Percentiles rank a stretch among this genome's conserved stretches.
These are phyloP conservation scores for Mythimna pallens DNA, from an alignment of 2,888 invertebrate species.

Conservation along the genomic window DNA sequence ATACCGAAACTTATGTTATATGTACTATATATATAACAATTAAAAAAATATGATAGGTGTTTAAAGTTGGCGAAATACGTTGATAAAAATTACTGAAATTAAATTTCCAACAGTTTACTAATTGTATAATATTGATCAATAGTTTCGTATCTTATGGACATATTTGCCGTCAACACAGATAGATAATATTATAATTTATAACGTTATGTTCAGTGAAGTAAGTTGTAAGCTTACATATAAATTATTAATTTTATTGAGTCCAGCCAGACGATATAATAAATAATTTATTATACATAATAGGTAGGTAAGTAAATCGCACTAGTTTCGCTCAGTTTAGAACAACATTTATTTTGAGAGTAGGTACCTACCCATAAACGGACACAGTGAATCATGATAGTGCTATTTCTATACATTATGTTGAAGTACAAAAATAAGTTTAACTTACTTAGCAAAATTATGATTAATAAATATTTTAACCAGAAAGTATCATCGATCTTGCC, in stretches of 20 bases:
- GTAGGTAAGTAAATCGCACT: conserved; percentile 3
- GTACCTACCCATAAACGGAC: too few relatives aligned
- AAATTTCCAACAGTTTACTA: conserved; percentile 8
- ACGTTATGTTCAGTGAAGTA: conserved; percentile 13
- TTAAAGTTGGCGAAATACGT: neutral
- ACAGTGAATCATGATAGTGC: too few relatives aligned
- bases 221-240: conserved; percentile 28
- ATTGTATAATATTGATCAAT: conserved; percentile 8
- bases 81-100: neutral
- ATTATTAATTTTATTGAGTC: conserved; percentile 46
- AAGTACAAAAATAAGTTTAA: too few relatives aligned
- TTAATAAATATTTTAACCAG: too few relatives aligned
- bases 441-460: too few relatives aligned
- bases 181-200: conserved; percentile 31
- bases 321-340: too few relatives aligned
- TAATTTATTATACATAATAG: conserved; percentile 19
- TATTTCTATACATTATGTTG: too few relatives aligned
- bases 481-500: conserved; percentile 1
- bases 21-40: too few relatives aligned
- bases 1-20: neutral
- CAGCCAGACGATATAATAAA: conserved; percentile 28
- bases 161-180: conserved; percentile 22
- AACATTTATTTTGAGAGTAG: too few relatives aligned
- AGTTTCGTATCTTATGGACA: conserved; percentile 2
- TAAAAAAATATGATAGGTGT: neutral